A percentile compares a stretch with the other conserved stretches of the same genome.
Conservation (phyloP, 1,140 invertebrate species). For the Antheraea mylitta region DNA sequence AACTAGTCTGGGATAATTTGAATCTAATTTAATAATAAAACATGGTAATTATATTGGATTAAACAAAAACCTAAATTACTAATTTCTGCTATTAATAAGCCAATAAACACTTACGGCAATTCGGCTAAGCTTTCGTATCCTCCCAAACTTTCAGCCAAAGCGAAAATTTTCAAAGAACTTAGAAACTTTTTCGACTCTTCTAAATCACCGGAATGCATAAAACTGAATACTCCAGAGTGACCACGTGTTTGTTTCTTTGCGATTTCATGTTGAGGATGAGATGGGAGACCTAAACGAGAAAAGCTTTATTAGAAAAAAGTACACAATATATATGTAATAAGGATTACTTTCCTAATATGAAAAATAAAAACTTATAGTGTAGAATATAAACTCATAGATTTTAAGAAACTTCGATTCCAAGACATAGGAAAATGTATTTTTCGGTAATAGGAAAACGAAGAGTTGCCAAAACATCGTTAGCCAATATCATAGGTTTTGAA, state of each 20-base stretch:
- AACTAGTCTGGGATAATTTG: too few relatives aligned
- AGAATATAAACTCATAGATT: too few relatives aligned
- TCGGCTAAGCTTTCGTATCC: conserved; percentile 87
- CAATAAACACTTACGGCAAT: conserved; percentile 85
- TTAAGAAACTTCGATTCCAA: too few relatives aligned
- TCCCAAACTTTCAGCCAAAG: conserved; percentile 89
- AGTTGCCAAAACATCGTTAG: too few relatives aligned
- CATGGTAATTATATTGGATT: too few relatives aligned
- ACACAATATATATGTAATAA: background rate
- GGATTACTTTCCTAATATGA: background rate
- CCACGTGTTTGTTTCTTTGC: conserved; percentile 92
- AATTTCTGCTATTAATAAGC: too few relatives aligned
- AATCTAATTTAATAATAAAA: too few relatives aligned
- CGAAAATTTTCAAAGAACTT: conserved; percentile 88
- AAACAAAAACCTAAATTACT: too few relatives aligned
- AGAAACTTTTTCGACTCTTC: conserved; percentile 89
- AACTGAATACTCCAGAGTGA: conserved; percentile 95
- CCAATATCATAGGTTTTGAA: too few relatives aligned
- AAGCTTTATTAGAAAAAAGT: background rate
- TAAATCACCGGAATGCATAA: conserved; percentile 92
- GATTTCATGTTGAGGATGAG: conserved; percentile 94
- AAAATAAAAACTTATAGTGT: too few relatives aligned
- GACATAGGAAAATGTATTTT: too few relatives aligned
- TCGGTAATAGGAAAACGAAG: too few relatives aligned
- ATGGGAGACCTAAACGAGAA: conserved; percentile 84